Base-by-base conservation (phyloP, 2,888 invertebrate species). In the Abscondita cerata region DNA sequence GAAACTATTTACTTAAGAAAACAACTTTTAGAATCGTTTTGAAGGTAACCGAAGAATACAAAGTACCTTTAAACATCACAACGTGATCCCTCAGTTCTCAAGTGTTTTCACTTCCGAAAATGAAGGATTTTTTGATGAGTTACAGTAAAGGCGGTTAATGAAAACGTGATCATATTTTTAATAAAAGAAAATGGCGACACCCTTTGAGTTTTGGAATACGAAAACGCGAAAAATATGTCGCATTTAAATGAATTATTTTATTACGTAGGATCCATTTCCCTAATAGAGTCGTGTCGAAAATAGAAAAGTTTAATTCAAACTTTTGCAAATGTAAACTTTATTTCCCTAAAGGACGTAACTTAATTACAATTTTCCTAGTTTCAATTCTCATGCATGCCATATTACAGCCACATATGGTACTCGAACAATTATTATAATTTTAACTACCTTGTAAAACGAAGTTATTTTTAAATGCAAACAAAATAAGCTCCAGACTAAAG, bases 331-430 rank as follows among this genome's bases (percentile, higher is more conserved):
- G 67, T 66, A 52, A 66, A 65, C 59, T 68, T 68, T 66, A 68
- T 69, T 71, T 69, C 68, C 71, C 69, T 44, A 38, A 69, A 56
- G 71, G 62, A 62, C 57, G 60, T 59, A 66, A 68, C 67, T 68
- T 69, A 71, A 69, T 68, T 59, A 53, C 31, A 53, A 12, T 53
- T 59, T 34, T 20, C 44, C 15, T 52, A 50, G 18, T 40, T 15
- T 47, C 33, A 36, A 11, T 50, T 11, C 38, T 52, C 58, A 46
- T 58, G 18, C 34, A 36, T 25, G 52, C 44, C 68, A 70, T 70
- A 70, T 70, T 47, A 25, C 2, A 20, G 12, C 25, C 9, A 20
- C 19, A 41, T 16, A 13, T 5, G 36, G 36, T 36, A 9, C 12
- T 36, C 11, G 4, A 25, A 25, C 25, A 4, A 25, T 25, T 25